Evolutionary conservation across 2,797 vertebrate species (phyloP).

Genomic region (Tapera naevia): DNA sequence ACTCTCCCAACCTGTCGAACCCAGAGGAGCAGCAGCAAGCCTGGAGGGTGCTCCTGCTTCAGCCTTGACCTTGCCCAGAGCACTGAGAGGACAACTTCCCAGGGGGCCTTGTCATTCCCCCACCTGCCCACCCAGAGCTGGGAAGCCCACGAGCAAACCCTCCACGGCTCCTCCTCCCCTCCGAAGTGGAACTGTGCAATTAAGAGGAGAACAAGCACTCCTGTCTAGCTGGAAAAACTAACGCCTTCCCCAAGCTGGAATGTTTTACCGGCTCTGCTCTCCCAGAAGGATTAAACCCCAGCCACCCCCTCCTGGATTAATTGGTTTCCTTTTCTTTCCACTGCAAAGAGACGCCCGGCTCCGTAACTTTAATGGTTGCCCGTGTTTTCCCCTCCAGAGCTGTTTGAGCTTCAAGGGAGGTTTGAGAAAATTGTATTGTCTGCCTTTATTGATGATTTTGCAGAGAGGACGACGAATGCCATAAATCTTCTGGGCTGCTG

Average conservation of each 20-base stretch:
- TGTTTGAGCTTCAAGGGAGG: slow-evolving; percentile 24
- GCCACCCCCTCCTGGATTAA: neutral
- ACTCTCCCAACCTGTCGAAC: neutral
- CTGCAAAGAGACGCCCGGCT: neutral
- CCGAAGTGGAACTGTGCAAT: neutral
- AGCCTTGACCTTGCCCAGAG: accelerated
- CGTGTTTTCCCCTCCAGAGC: neutral
- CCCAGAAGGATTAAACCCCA: neutral
- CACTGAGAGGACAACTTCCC: accelerated
- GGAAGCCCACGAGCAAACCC: neutral
- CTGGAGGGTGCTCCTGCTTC: neutral
- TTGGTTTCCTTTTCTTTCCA: neutral
- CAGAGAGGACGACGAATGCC: neutral
- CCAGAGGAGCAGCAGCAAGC: neutral
- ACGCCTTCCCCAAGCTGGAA: neutral
- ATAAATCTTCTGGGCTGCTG: neutral
- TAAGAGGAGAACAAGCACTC: neutral
- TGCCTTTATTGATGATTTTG: slow-evolving; percentile 37
- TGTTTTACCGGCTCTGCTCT: neutral
- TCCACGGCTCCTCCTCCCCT: neutral
- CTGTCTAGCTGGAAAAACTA: neutral
- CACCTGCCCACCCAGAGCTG: neutral
- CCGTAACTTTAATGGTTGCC: neutral
- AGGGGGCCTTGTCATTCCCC: accelerated
- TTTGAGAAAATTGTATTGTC: neutral